phyloP scores from a whole-genome alignment of 2,113 vertebrate genomes.

The Rhinolophus sinicus region DNA sequence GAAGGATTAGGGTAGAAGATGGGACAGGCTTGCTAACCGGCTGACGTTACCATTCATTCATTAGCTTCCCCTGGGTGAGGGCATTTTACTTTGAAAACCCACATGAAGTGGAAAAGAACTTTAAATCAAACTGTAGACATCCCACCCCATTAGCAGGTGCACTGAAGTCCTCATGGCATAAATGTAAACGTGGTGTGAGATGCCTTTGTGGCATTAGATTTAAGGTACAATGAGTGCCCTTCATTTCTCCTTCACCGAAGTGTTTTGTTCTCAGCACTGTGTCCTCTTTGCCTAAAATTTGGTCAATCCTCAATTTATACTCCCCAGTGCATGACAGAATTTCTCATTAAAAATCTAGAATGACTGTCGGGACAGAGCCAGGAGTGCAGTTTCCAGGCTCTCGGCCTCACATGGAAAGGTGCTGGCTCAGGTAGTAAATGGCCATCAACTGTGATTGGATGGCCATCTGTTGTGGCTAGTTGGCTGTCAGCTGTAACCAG shows the following conservation, averaged over 20 bases:
- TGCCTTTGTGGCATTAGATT: background rate
- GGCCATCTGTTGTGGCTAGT: too few relatives aligned
- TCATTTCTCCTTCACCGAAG: background rate
- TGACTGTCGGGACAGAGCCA: too few relatives aligned
- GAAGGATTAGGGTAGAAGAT: too few relatives aligned
- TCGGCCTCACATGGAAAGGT: background rate
- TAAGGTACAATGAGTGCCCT: background rate
- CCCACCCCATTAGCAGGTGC: background rate
- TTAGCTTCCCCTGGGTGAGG: background rate
- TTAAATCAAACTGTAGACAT: background rate
- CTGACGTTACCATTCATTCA: background rate
- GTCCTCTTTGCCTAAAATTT: background rate
- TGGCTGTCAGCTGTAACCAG: too few relatives aligned
- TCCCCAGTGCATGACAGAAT: too few relatives aligned
- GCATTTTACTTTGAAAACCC: too few relatives aligned
- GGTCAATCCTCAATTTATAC: background rate
- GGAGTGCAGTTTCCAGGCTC: too few relatives aligned
- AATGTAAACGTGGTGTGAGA: background rate
- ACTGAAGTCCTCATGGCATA: background rate
- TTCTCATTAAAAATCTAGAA: background rate
- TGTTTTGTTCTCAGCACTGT: background rate
- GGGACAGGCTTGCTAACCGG: too few relatives aligned
- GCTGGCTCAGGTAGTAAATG: too few relatives aligned
- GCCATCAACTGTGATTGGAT: too few relatives aligned
- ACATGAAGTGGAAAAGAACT: background rate